Conservation (phyloP, 2,888 invertebrate species). For the Spisula subtruncata region DNA sequence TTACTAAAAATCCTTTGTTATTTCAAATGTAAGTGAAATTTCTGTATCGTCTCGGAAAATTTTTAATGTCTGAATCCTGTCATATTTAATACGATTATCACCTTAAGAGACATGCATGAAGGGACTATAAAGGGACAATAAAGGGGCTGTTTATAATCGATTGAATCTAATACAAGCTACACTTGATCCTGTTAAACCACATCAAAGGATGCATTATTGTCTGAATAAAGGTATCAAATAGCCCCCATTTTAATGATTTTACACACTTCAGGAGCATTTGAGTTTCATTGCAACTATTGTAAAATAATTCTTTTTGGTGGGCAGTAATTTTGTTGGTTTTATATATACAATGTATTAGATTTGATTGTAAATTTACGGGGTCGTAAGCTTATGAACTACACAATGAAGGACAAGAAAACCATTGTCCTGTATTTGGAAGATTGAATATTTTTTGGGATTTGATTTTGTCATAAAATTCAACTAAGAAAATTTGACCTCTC, state of each 20-base stretch:
- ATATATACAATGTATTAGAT: no score
- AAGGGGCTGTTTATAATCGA: background rate
- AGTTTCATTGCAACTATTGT: background rate
- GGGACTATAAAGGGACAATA: background rate
- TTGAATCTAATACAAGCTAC: background rate
- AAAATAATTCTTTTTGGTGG: no score
- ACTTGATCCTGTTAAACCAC: background rate
- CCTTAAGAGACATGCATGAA: background rate
- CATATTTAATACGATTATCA: slow-evolving; percentile 12
- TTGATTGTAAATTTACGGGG: no score
- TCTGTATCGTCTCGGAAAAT: background rate
- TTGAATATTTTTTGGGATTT: no score
- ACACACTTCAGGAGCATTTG: background rate
- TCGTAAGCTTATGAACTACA: no score
- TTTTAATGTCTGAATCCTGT: background rate
- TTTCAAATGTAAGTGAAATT: background rate
- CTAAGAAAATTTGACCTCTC: no score
- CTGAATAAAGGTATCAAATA: slow-evolving; percentile 7
- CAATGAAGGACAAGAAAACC: no score
- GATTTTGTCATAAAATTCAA: no score
- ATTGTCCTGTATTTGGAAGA: no score
- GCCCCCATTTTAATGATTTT: background rate
- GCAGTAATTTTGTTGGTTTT: no score
- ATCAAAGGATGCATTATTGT: slow-evolving; percentile 1
- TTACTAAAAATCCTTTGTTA: background rate